Conservation (phyloP, 1,140 invertebrate genomes). For the Philaenus spumarius region DNA sequence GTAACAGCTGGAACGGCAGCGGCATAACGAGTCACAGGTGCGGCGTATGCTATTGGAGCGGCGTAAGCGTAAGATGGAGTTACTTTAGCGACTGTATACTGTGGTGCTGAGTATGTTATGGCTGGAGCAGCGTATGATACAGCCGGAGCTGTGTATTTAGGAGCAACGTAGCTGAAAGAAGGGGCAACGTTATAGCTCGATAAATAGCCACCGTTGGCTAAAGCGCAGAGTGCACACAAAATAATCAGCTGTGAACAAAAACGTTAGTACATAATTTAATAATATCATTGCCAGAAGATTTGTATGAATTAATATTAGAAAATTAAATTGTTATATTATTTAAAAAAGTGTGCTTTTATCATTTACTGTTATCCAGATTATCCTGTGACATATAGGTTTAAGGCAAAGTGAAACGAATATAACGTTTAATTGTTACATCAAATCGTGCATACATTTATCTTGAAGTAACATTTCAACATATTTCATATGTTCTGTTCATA, state of each 20-base stretch:
- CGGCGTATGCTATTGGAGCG: conserved; percentile 14
- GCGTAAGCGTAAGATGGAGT: conserved; percentile 22
- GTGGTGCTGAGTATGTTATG: conserved; percentile 10
- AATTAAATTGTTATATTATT: no score
- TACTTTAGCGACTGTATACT: conserved; percentile 6
- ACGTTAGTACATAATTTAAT: not conserved
- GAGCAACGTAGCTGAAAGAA: not conserved
- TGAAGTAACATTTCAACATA: no score
- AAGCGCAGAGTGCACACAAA: conserved; percentile 29
- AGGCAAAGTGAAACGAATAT: no score
- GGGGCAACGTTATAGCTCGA: not conserved
- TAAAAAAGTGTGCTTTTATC: no score
- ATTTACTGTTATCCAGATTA: no score
- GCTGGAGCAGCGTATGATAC: conserved; percentile 14
- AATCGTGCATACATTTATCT: no score
- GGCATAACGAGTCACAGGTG: conserved; percentile 4
- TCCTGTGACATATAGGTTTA: no score
- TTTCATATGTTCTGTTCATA: no score
- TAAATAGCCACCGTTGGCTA: conserved; percentile 23
- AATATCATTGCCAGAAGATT: no score
- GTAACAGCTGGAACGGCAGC: conserved; percentile 1
- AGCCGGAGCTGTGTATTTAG: conserved; percentile 21
- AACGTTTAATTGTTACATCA: no score
- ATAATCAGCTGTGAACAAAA: conserved; percentile 6
- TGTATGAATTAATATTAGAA: no score